A percentile compares a stretch with the other conserved stretches of the same genome.
phyloP scores from a whole-genome alignment of 1,140 invertebrate genomes.

The Nixonia krombeini region DNA sequence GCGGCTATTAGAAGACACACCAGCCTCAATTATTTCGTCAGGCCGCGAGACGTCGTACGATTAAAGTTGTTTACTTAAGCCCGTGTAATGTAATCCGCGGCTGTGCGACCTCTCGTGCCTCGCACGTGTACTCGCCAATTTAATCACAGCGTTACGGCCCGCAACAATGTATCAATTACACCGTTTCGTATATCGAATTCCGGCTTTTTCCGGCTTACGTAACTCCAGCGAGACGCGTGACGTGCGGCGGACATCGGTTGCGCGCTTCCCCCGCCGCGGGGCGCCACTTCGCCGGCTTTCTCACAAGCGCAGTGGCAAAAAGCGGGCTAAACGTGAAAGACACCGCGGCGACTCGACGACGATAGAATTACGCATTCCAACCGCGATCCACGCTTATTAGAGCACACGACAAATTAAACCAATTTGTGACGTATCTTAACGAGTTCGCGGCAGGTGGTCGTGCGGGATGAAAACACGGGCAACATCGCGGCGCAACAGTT shows the following conservation, averaged over 20 bases:
- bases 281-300: constrained; percentile 18
- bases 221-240: too few species aligned
- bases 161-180: constrained; percentile 25
- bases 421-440: constrained; percentile 48
- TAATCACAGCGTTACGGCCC: too few species aligned
- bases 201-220: too few species aligned
- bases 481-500: too few species aligned
- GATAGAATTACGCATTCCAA: constrained; percentile 51
- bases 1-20: not conserved
- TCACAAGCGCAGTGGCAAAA: constrained; percentile 11
- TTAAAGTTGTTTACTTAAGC: constrained; percentile 28
- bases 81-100: constrained; percentile 4
- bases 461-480: too few species aligned
- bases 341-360: too few species aligned
- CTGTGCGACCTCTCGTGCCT: not conserved
- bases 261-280: constrained; percentile 9
- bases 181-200: too few species aligned
- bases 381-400: constrained; percentile 44
- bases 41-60: constrained; percentile 16
- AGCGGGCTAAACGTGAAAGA: not conserved
- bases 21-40: constrained; percentile 39
- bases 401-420: constrained; percentile 48
- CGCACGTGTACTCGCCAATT: not conserved
- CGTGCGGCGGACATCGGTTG: constrained; percentile 1
- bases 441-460: constrained; percentile 45